Conservation (phyloP, 2,888 invertebrate species). For the Philaethria dido region DNA sequence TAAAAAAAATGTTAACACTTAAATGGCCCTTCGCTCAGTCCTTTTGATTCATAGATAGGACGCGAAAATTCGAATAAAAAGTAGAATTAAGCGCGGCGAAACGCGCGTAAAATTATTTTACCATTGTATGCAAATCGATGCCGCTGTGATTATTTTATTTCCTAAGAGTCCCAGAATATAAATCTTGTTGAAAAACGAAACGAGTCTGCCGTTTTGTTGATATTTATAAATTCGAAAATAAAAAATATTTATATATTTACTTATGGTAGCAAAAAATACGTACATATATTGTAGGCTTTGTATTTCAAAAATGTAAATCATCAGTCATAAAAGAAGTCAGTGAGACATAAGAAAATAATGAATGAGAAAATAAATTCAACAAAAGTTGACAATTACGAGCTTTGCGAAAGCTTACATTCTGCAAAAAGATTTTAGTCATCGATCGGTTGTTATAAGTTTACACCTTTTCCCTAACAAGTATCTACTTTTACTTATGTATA, state of each 20-base stretch:
- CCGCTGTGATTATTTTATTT: constrained; percentile 83
- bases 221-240: constrained; percentile 62
- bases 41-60: constrained; percentile 82
- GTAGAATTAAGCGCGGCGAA: constrained; percentile 82
- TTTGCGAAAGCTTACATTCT: constrained; percentile 13
- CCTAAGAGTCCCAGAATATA: constrained; percentile 80
- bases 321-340: constrained; percentile 26
- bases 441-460: constrained; percentile 16
- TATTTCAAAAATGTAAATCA: constrained; percentile 22
- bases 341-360: constrained; percentile 33
- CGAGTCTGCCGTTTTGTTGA: constrained; percentile 67
- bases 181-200: constrained; percentile 78
- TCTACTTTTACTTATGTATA: neutral
- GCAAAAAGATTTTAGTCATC: constrained; percentile 21
- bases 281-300: constrained; percentile 10
- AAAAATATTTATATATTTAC: constrained; percentile 44
- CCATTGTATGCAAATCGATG: constrained; percentile 83
- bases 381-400: constrained; percentile 27
- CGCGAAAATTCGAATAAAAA: constrained; percentile 81
- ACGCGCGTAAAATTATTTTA: constrained; percentile 85
- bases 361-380: constrained; percentile 32
- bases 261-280: constrained; percentile 26
- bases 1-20: constrained; percentile 76
- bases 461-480: neutral
- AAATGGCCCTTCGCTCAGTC: constrained; percentile 70